Evolutionary conservation across 2,797 vertebrate genomes (phyloP).

Genomic region (Lutjanus argentimaculatus): DNA sequence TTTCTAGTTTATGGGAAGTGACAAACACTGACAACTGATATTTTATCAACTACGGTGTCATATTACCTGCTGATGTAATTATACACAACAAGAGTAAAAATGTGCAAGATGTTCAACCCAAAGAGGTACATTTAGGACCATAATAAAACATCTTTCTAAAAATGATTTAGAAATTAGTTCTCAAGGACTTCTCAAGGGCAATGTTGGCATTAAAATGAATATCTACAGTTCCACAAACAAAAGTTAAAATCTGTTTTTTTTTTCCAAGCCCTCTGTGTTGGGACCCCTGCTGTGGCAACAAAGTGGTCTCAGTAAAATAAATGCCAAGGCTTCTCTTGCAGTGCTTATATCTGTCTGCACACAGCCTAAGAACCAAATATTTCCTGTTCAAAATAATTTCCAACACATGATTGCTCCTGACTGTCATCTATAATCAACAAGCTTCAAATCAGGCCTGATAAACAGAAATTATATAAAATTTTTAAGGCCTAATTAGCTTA

Average conservation of each 20-base stretch:
- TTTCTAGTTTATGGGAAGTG: constrained; percentile 56
- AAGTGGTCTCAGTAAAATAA: not conserved
- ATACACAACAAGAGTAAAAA: constrained; percentile 4
- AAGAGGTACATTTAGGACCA: not conserved
- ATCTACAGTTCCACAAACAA: not conserved
- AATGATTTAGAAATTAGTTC: not conserved
- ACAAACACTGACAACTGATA: constrained; percentile 63
- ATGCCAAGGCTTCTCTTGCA: not conserved
- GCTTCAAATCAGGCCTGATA: not conserved
- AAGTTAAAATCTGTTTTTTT: too few relatives aligned
- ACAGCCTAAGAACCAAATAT: not conserved
- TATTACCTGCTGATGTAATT: constrained; percentile 30
- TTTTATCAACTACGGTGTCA: constrained; percentile 7
- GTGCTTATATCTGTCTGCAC: not conserved
- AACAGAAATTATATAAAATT: not conserved
- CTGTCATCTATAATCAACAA: not conserved
- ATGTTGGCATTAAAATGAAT: not conserved
- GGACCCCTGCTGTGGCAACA: too few relatives aligned
- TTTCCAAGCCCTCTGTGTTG: too few relatives aligned
- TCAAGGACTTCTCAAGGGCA: too few relatives aligned
- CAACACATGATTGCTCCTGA: not conserved
- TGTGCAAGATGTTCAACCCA: not conserved
- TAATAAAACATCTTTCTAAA: not conserved
- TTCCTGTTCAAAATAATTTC: not conserved
- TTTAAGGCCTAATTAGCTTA: not conserved